Evolutionary conservation across 2,888 invertebrate genomes (phyloP).

Genomic region (Zeuzera pyrina): DNA sequence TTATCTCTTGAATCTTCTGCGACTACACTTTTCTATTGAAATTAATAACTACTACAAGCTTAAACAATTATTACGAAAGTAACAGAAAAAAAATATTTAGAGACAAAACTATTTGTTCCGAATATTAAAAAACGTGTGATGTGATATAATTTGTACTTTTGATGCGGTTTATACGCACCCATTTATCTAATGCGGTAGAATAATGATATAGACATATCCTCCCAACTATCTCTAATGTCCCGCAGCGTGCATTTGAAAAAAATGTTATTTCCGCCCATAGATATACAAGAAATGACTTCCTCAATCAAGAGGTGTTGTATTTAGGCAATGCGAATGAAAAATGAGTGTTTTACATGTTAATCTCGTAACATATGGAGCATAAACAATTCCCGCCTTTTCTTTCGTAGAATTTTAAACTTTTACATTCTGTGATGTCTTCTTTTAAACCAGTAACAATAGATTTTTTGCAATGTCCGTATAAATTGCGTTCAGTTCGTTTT

Average conservation of each 20-base stretch:
- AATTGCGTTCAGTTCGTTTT: slow-evolving; percentile 45
- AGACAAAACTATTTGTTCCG: too few relatives aligned
- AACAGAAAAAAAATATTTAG: too few relatives aligned
- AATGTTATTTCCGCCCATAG: slow-evolving; percentile 65
- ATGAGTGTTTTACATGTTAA: slow-evolving; percentile 63
- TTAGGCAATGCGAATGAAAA: slow-evolving; percentile 46
- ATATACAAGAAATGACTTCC: slow-evolving; percentile 66
- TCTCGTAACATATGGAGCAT: slow-evolving; percentile 64
- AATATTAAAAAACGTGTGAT: not conserved
- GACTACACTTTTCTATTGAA: too few relatives aligned
- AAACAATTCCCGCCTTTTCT: slow-evolving; percentile 47
- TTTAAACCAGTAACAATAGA: slow-evolving; percentile 58
- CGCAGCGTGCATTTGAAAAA: slow-evolving; percentile 44
- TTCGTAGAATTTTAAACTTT: slow-evolving; percentile 47
- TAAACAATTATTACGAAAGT: too few relatives aligned
- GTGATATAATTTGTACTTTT: not conserved
- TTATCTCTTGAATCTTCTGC: too few relatives aligned
- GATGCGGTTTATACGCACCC: slow-evolving; percentile 2
- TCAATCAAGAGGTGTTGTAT: slow-evolving; percentile 55
- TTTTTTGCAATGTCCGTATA: slow-evolving; percentile 54
- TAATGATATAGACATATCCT: slow-evolving; percentile 38
- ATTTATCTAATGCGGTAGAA: slow-evolving; percentile 28
- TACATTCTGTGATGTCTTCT: slow-evolving; percentile 61
- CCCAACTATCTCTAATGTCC: slow-evolving; percentile 49
- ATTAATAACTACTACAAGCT: too few relatives aligned